Evolutionary conservation across 2,113 vertebrate genomes (phyloP).

Genomic region (Antechinus stuartii): DNA sequence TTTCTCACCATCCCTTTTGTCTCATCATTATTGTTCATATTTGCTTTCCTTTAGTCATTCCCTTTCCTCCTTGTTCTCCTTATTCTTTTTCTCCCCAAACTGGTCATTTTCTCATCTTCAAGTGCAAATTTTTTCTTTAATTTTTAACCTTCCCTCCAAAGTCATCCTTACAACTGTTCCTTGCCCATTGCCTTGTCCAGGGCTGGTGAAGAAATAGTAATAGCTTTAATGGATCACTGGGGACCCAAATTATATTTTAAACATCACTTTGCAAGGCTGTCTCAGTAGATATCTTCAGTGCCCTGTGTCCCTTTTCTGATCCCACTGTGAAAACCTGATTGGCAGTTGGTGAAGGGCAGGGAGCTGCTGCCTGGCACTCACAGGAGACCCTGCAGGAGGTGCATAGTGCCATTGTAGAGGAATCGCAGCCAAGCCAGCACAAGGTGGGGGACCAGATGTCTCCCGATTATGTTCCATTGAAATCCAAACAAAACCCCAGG

Average conservation of each 20-base stretch:
- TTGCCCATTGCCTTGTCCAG: constrained; percentile 61
- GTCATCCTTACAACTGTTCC: constrained; percentile 60
- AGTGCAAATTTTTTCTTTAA: constrained; percentile 20
- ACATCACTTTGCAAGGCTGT: constrained; percentile 68
- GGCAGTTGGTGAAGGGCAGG: constrained; percentile 76
- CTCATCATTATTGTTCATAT: background rate
- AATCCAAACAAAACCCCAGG: constrained; percentile 77
- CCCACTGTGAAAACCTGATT: constrained; percentile 77
- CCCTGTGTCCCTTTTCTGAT: constrained; percentile 59
- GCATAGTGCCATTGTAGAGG: constrained; percentile 70
- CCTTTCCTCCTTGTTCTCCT: background rate
- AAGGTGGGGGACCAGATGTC: constrained; percentile 82
- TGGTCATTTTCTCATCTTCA: constrained; percentile 34
- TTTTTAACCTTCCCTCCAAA: constrained; percentile 1
- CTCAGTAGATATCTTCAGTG: constrained; percentile 62
- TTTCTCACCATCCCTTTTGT: constrained; percentile 19
- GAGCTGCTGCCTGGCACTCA: constrained; percentile 67
- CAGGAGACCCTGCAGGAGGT: constrained; percentile 75
- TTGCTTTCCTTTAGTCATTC: constrained; percentile 12
- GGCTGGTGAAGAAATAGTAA: constrained; percentile 3
- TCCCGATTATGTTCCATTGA: constrained; percentile 77
- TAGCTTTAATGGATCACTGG: constrained; percentile 52
- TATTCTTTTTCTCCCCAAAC: background rate
- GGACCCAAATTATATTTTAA: constrained; percentile 68
- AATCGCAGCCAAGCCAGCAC: constrained; percentile 73